Conservation (phyloP, 92 coral and sea anemone species). For the Heliopora coerulea region DNA sequence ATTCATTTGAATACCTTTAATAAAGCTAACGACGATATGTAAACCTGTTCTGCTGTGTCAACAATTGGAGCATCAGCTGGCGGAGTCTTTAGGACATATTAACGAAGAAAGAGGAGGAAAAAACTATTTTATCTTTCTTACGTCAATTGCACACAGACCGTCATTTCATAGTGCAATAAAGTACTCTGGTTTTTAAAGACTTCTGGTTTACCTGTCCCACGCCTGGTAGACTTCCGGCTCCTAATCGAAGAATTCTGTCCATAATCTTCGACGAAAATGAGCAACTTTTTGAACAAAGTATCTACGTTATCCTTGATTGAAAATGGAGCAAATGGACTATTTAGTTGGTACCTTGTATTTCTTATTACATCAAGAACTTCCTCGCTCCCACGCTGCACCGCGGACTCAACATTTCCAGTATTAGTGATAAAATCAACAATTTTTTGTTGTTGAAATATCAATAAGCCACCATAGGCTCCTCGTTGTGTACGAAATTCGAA, state of each 20-base stretch:
- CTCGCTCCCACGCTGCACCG: background rate
- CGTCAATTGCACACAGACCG: background rate
- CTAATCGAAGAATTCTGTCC: constrained; percentile 97
- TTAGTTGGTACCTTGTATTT: constrained; percentile 1
- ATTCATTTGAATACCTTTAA: constrained; percentile 59
- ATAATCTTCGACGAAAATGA: constrained; percentile 28
- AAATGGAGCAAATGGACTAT: background rate
- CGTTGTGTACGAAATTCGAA: no score
- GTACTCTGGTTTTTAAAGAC: background rate
- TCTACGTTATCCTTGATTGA: background rate
- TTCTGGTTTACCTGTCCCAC: constrained; percentile 80
- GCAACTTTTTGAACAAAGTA: background rate
- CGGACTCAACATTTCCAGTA: background rate
- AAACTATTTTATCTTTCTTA: background rate
- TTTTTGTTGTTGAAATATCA: no score
- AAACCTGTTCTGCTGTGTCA: constrained; percentile 97
- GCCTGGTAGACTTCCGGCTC: constrained; percentile 98
- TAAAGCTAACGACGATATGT: constrained; percentile 86
- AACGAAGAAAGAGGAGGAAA: background rate
- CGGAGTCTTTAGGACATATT: constrained; percentile 51
- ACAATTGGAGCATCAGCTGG: constrained; percentile 92
- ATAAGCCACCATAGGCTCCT: no score
- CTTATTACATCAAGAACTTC: background rate
- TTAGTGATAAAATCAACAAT: background rate
- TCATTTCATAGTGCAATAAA: background rate